These are phyloP conservation scores for Muscicapa striata DNA, from an alignment of 2,797 vertebrate genomes.

Conservation along the genomic window DNA sequence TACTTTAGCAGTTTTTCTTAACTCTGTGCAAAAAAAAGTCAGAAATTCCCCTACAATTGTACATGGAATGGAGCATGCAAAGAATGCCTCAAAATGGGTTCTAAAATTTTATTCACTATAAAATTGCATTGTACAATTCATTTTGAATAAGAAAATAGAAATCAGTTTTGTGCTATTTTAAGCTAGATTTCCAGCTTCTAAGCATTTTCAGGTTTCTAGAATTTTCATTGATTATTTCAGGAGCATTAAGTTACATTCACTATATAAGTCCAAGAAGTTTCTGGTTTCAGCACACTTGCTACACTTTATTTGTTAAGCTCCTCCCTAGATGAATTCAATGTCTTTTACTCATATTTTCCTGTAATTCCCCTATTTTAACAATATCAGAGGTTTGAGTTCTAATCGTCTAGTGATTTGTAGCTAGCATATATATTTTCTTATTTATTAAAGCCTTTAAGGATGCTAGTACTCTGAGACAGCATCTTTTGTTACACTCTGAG, in stretches of 20 bases:
- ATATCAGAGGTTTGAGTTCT: not conserved
- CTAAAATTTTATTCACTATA: not conserved
- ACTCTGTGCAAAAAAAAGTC: not conserved
- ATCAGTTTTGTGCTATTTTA: not conserved
- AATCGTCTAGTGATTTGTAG: not conserved
- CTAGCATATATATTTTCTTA: not conserved
- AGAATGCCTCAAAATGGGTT: not conserved
- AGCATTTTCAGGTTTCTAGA: not conserved
- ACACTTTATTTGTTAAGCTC: not conserved
- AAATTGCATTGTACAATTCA: not conserved
- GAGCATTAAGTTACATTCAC: not conserved
- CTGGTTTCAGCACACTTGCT: not conserved
- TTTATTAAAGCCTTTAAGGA: not conserved
- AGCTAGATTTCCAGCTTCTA: not conserved
- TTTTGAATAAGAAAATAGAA: not conserved
- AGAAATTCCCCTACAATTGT: not conserved
- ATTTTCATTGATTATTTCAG: not conserved
- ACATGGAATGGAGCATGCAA: not conserved
- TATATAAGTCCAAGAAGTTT: not conserved
- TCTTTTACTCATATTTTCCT: not conserved
- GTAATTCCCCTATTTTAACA: not conserved
- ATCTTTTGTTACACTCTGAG: not conserved
- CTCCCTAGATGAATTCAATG: not conserved
- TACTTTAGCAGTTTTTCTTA: not conserved
- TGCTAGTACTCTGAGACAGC: not conserved